A percentile compares a stretch with the other conserved stretches of the same genome.
Conservation (phyloP, 2,888 invertebrate genomes). For the Schizaphis graminum region DNA sequence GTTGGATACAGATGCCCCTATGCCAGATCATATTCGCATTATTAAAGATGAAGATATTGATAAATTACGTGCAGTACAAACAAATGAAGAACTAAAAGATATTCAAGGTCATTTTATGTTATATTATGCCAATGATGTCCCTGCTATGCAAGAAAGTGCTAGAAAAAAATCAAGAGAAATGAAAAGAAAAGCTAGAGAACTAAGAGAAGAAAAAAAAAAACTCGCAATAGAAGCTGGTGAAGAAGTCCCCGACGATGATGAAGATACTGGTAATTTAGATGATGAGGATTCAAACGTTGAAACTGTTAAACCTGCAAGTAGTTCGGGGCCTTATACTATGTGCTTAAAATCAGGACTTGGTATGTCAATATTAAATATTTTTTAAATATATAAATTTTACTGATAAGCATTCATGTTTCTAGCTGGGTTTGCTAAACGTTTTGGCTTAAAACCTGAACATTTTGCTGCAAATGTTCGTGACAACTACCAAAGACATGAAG, state of each 20-base stretch:
- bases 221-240: conserved; percentile 69
- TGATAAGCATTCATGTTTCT: conserved; percentile 66
- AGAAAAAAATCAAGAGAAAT: conserved; percentile 78
- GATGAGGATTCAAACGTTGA: conserved; percentile 75
- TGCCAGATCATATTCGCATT: conserved; percentile 85
- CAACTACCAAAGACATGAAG: conserved; percentile 94
- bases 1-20: conserved; percentile 83
- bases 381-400: conserved; percentile 23
- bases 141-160: conserved; percentile 79
- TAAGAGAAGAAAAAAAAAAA: conserved; percentile 72
- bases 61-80: conserved; percentile 78
- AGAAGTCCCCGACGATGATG: conserved; percentile 67
- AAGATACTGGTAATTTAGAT: conserved; percentile 77
- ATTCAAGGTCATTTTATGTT: conserved; percentile 93
- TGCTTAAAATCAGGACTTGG: conserved; percentile 88
- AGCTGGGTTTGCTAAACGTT: conserved; percentile 88
- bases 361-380: conserved; percentile 69
- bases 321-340: conserved; percentile 90
- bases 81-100: conserved; percentile 92
- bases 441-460: conserved; percentile 93
- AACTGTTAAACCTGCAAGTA: conserved; percentile 85
- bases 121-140: conserved; percentile 89
- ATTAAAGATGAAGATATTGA: conserved; percentile 90
- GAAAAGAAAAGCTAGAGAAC: conserved; percentile 68
- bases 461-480: conserved; percentile 97